Conservation (phyloP, 1,140 invertebrate species). For the Limonius californicus region DNA sequence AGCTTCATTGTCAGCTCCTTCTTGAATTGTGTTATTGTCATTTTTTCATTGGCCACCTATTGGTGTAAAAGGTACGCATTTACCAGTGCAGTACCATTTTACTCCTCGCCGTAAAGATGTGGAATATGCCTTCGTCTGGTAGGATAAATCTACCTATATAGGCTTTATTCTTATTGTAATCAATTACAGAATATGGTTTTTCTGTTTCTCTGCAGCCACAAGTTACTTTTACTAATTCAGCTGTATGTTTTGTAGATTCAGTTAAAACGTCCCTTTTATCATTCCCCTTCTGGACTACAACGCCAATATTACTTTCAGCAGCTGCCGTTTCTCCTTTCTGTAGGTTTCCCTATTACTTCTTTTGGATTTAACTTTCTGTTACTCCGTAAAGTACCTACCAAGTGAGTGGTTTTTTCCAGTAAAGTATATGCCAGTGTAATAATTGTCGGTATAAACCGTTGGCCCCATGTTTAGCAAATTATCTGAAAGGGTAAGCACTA, state of each 20-base stretch:
- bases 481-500: conserved; percentile 34
- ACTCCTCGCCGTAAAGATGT: conserved; percentile 23
- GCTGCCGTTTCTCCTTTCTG: conserved; percentile 40
- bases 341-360: conserved; percentile 30
- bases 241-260: conserved; percentile 38
- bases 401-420: neutral
- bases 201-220: conserved; percentile 30
- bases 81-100: conserved; percentile 39
- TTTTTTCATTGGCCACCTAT: no score
- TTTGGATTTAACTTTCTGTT: neutral
- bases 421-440: neutral
- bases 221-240: conserved; percentile 34
- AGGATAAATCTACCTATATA: conserved; percentile 45
- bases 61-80: conserved; percentile 23
- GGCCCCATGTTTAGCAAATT: conserved; percentile 28
- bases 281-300: conserved; percentile 43
- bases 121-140: conserved; percentile 37
- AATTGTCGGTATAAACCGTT: neutral
- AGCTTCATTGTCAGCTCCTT: no score
- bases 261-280: conserved; percentile 43
- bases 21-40: no score
- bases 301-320: no score
- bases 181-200: conserved; percentile 41
- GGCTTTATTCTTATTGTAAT: conserved; percentile 44
- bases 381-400: neutral